Evolutionary conservation across 1,140 invertebrate species (phyloP).

Genomic region (Triops longicaudatus): DNA sequence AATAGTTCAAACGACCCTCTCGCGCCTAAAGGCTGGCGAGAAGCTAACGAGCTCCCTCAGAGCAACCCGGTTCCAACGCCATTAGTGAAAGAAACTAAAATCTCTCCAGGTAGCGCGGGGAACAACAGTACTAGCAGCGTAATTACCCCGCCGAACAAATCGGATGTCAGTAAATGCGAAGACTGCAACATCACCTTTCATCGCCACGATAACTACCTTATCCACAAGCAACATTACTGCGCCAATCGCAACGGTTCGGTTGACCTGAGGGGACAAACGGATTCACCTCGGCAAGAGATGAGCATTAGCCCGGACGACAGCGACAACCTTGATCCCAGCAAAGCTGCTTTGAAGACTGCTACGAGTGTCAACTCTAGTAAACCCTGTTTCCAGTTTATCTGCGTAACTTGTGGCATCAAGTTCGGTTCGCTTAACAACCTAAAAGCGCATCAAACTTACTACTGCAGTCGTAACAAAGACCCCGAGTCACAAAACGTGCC

Average conservation of each 20-base stretch:
- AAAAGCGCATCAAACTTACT: slow-evolving; percentile 86
- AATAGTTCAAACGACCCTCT: neutral
- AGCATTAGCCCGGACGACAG: neutral
- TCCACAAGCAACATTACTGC: slow-evolving; percentile 91
- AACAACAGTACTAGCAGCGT: slow-evolving; percentile 38
- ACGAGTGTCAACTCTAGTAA: slow-evolving; percentile 30
- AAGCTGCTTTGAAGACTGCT: slow-evolving; percentile 38
- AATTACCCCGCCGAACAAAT: slow-evolving; percentile 36
- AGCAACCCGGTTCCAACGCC: slow-evolving; percentile 28
- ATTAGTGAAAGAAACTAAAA: slow-evolving; percentile 34
- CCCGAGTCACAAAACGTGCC: neutral
- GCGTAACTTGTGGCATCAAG: slow-evolving; percentile 86
- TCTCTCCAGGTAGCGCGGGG: slow-evolving; percentile 42
- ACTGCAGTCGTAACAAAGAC: slow-evolving; percentile 65
- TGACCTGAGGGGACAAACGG: slow-evolving; percentile 39
- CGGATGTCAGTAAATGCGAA: slow-evolving; percentile 79
- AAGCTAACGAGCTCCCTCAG: slow-evolving; percentile 21
- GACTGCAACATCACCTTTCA: slow-evolving; percentile 97
- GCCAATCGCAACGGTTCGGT: slow-evolving; percentile 44
- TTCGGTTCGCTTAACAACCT: slow-evolving; percentile 89
- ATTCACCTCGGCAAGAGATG: slow-evolving; percentile 25
- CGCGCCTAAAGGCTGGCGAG: neutral
- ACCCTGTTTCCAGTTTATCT: slow-evolving; percentile 54
- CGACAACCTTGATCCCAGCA: slow-evolving; percentile 35
- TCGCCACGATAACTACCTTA: slow-evolving; percentile 86